Percentiles rank a stretch among this genome's conserved stretches.
Evolutionary conservation across 2,797 vertebrate species (phyloP).

Genomic region (Danio albolineatus): DNA sequence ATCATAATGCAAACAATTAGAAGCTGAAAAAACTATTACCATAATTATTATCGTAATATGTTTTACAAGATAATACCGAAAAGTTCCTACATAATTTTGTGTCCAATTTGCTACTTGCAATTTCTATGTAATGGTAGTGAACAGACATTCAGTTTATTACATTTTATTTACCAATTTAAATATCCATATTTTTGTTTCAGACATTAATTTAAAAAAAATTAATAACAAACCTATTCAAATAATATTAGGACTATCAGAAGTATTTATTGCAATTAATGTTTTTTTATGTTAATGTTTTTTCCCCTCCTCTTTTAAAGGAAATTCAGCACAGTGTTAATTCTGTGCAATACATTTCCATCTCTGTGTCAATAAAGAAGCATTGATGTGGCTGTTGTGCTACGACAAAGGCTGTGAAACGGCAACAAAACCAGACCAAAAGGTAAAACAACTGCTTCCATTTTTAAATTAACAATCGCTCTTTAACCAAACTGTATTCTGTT

Average conservation of each 20-base stretch:
- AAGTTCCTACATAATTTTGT: no score
- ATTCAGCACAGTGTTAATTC: not conserved
- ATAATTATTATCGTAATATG: no score
- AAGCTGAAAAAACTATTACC: no score
- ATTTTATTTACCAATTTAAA: no score
- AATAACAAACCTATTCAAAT: not conserved
- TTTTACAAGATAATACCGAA: no score
- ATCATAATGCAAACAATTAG: no score
- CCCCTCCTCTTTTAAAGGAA: not conserved
- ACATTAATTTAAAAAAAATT: no score
- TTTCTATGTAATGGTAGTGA: no score
- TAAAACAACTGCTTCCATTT: not conserved
- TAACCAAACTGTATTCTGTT: not conserved
- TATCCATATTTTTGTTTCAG: not conserved
- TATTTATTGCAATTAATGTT: not conserved
- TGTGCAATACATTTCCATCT: not conserved
- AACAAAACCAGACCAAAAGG: not conserved
- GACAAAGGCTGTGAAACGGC: not conserved
- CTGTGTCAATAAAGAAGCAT: not conserved
- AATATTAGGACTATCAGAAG: not conserved
- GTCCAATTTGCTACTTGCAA: no score
- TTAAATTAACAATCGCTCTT: slow-evolving; percentile 26
- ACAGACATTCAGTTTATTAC: no score
- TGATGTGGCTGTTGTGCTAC: not conserved
- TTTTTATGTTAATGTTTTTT: no score